phyloP scores from a whole-genome alignment of 2,113 vertebrate species.

The Catharus fuscescens region DNA sequence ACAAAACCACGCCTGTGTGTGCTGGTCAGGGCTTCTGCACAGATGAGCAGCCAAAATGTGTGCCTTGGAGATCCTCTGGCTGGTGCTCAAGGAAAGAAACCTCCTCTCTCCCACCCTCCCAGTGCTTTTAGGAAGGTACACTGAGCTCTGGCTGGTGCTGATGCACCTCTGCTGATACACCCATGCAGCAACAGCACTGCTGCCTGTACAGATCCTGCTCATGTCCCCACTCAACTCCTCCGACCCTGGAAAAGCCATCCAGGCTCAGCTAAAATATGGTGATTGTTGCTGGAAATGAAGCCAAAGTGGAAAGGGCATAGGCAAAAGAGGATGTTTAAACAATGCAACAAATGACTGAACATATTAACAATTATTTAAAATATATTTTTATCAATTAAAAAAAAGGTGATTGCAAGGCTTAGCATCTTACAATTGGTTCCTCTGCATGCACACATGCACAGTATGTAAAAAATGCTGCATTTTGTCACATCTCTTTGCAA shows the following conservation, averaged over 20 bases:
- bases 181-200: background rate
- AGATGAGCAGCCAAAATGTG: background rate
- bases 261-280: background rate
- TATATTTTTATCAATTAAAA: background rate
- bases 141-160: background rate
- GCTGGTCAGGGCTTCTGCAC: background rate
- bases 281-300: background rate
- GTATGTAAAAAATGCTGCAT: background rate
- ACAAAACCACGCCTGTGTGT: accelerated
- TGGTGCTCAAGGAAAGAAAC: background rate
- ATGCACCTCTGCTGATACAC: background rate
- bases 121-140: background rate
- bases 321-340: background rate
- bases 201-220: background rate
- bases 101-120: background rate
- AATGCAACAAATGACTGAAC: background rate
- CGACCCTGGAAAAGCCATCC: background rate
- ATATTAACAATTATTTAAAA: background rate
- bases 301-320: background rate
- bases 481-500: background rate
- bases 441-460: background rate
- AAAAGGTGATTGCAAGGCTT: background rate
- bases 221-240: background rate
- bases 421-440: background rate
- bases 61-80: background rate